Percentiles rank a stretch among this genome's conserved stretches.
phyloP scores from a whole-genome alignment of 1,140 invertebrate genomes.

The Calosoma granatense region DNA sequence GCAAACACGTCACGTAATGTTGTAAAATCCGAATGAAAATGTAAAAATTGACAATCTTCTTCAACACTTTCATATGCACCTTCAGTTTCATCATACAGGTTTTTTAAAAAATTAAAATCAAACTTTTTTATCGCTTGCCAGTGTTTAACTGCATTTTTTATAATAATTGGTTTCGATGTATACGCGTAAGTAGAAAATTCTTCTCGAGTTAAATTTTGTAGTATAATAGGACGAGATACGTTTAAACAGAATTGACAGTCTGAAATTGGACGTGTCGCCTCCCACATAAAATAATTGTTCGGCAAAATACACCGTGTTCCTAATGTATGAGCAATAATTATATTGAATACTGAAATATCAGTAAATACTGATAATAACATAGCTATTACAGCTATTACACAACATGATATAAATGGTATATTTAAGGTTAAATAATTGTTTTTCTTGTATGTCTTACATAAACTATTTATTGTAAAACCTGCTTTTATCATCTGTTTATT shows the following conservation, averaged over 20 bases:
- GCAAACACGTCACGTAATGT: constrained; percentile 67
- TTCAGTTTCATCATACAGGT: constrained; percentile 55
- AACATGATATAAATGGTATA: background rate
- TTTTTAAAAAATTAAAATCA: constrained; percentile 63
- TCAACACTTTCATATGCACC: constrained; percentile 57
- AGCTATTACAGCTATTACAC: background rate
- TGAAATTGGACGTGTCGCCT: constrained; percentile 70
- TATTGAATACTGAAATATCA: constrained; percentile 4
- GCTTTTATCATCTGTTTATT: background rate
- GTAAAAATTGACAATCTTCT: constrained; percentile 80
- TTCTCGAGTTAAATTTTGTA: constrained; percentile 52
- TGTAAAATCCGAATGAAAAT: constrained; percentile 77
- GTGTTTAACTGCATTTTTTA: constrained; percentile 61
- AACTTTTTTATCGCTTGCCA: constrained; percentile 69
- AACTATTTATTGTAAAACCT: background rate
- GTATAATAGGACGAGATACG: constrained; percentile 41
- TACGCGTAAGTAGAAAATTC: constrained; percentile 64
- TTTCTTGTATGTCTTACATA: background rate
- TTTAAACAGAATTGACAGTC: constrained; percentile 63
- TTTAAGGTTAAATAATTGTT: background rate
- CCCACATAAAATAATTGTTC: constrained; percentile 77
- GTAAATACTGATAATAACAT: background rate
- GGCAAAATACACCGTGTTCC: constrained; percentile 61
- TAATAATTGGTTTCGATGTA: constrained; percentile 67
- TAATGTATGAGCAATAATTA: constrained; percentile 21